A percentile compares a stretch with the other conserved stretches of the same genome.
Evolutionary conservation across 2,888 invertebrate species (phyloP).

Genomic region (Apotomis betuletana): DNA sequence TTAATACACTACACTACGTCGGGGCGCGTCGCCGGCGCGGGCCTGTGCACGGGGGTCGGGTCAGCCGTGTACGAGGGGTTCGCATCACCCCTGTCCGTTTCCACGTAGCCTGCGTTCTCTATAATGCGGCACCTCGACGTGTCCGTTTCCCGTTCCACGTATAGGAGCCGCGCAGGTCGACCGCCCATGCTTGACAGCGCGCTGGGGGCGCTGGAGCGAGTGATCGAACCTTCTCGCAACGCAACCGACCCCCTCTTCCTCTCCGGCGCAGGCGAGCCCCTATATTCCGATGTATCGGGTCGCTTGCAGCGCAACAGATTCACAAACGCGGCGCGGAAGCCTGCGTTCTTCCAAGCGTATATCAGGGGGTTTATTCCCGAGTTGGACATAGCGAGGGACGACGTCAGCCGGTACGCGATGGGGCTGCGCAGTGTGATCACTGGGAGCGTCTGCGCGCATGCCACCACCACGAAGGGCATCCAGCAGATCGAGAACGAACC

Average conservation of each 20-base stretch:
- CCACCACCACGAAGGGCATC: conserved; percentile 90
- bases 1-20: conserved; percentile 69
- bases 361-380: conserved; percentile 92
- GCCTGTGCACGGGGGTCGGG: conserved; percentile 74
- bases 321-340: conserved; percentile 88
- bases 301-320: conserved; percentile 86
- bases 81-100: conserved; percentile 70
- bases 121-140: conserved; percentile 77
- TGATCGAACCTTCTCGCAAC: conserved; percentile 75
- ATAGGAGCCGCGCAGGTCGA: conserved; percentile 71
- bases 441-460: conserved; percentile 84
- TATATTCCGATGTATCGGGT: conserved; percentile 83
- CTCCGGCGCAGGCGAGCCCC: conserved; percentile 83
- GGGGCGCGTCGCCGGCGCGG: conserved; percentile 52
- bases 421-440: conserved; percentile 79
- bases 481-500: conserved; percentile 92
- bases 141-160: conserved; percentile 69
- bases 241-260: conserved; percentile 79
- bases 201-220: conserved; percentile 68
- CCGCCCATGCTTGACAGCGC: conserved; percentile 67
- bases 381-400: conserved; percentile 90
- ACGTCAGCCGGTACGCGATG: conserved; percentile 85
- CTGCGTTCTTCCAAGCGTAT: conserved; percentile 93
- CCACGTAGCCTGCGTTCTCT: conserved; percentile 78
- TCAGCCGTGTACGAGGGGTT: conserved; percentile 80